These are phyloP conservation scores for Corbicula japonica DNA, from an alignment of 2,888 invertebrate genomes.

Conservation along the genomic window DNA sequence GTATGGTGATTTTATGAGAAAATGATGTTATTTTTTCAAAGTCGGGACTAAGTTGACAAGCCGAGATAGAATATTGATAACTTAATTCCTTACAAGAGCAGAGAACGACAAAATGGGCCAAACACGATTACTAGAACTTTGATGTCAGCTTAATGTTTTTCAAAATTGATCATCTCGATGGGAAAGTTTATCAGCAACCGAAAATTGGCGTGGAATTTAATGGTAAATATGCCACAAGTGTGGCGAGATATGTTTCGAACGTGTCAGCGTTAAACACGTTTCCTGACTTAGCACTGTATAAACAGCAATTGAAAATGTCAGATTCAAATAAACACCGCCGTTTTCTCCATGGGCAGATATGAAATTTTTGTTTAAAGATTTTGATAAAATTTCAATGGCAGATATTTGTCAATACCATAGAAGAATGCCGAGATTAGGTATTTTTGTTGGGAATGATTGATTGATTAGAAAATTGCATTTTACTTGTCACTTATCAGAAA, in stretches of 20 bases:
- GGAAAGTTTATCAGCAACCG: slow-evolving; percentile 58
- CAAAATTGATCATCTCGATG: slow-evolving; percentile 62
- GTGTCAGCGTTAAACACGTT: slow-evolving; percentile 57
- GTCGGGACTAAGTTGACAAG: slow-evolving; percentile 40
- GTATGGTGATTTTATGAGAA: slow-evolving; percentile 45
- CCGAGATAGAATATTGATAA: slow-evolving; percentile 51
- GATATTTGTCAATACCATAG: slow-evolving; percentile 18
- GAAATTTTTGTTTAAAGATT: slow-evolving; percentile 36
- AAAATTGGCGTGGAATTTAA: slow-evolving; percentile 57
- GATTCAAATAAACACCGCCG: slow-evolving; percentile 32
- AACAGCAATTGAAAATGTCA: slow-evolving; percentile 67
- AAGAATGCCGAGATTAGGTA: slow-evolving; percentile 29
- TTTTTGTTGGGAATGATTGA: slow-evolving; percentile 37
- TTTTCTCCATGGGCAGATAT: slow-evolving; percentile 23
- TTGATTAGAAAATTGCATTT: slow-evolving; percentile 20
- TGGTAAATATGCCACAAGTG: slow-evolving; percentile 56
- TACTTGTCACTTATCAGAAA: slow-evolving; percentile 10
- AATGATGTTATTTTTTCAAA: slow-evolving; percentile 49
- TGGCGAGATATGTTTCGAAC: slow-evolving; percentile 43
- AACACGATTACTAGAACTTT: slow-evolving; percentile 63
- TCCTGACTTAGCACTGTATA: slow-evolving; percentile 59
- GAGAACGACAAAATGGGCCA: slow-evolving; percentile 60
- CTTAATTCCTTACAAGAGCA: slow-evolving; percentile 63
- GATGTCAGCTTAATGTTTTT: slow-evolving; percentile 61
- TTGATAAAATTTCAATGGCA: slow-evolving; percentile 23